Evolutionary conservation across 2,888 invertebrate species (phyloP), one percentile per base, ranked within the genome.

Genomic region (Hydropsyche betteni): DNA sequence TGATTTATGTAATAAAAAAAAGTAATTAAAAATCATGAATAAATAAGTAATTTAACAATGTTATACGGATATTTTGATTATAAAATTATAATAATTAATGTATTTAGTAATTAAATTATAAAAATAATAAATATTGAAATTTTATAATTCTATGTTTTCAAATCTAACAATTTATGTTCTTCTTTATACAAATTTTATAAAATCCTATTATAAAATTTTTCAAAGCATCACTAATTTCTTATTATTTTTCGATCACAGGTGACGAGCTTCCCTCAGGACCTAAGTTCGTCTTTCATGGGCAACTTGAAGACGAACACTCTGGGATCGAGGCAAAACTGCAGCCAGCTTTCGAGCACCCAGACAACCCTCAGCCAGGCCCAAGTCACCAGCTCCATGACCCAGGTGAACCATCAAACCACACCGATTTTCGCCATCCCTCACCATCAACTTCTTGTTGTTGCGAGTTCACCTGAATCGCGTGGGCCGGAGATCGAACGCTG

Each of bases 201-300:
- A 1, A 44, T 6, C 44, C 6, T 44, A 8, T 44, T 44, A 44
- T 6, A 6, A 6, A 44, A 44, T 2, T 2, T 44, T 44, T 16
- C 12, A 61, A n/a, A 61, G 3, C 6, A 44, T 44, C 44, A 10
- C 6, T 44, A 8, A 44, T 44, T 44, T 44, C 10, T 44, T 44
- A 44, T 2, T 44, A 2, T 44, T 44, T 44, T 44, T 24, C 2
- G 1, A 24, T 24, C 24, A 24, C 69, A 44, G 86, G 85, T 86
- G 85, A 84, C 90, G 81, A 90, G 90, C 81, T 90, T 90, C 83
- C 86, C 88, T 78, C 86, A 88, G 83, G 90, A 90, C 86, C 88
- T 85, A 83, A 88, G 88, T 82, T 84, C 86, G 81, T 86, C 90
- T 80, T 89, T 91, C 82, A 91, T 92, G 89, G 92, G 92, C 85